These are phyloP conservation scores for Hedychridium roseum DNA, from an alignment of 2,888 invertebrate species.

Conservation along the genomic window DNA sequence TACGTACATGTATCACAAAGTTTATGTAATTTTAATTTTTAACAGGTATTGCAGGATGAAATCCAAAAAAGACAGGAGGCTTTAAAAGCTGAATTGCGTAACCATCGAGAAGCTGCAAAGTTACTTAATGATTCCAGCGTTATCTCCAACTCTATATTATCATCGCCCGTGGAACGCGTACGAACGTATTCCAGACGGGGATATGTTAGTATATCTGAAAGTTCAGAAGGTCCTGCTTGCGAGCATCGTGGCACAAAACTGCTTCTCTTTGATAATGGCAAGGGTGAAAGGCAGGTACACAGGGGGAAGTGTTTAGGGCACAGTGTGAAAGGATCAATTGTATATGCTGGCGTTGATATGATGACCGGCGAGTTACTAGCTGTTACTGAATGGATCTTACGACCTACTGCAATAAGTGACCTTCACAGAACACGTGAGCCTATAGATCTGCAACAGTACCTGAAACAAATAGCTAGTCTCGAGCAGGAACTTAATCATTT, in stretches of 20 bases:
- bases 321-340: constrained; percentile 76
- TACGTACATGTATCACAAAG: background rate
- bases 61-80: constrained; percentile 82
- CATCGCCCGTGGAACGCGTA: constrained; percentile 55
- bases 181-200: constrained; percentile 56
- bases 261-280: constrained; percentile 66
- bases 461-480: constrained; percentile 71
- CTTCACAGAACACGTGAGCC: constrained; percentile 25
- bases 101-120: constrained; percentile 56
- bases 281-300: constrained; percentile 71
- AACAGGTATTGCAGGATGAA: constrained; percentile 77
- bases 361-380: constrained; percentile 76
- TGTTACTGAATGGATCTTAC: constrained; percentile 79
- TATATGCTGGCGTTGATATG: constrained; percentile 80
- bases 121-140: constrained; percentile 38
- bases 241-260: constrained; percentile 68
- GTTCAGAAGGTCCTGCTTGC: constrained; percentile 67
- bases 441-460: constrained; percentile 58
- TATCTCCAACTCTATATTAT: constrained; percentile 50
- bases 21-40: constrained; percentile 40
- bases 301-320: constrained; percentile 83
- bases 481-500: constrained; percentile 83
- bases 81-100: constrained; percentile 73
- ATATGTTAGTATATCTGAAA: constrained; percentile 67
- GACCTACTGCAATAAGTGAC: constrained; percentile 38